Conservation (phyloP, 92 coral and sea anemone genomes). For the Isaurus tuberculatus region DNA sequence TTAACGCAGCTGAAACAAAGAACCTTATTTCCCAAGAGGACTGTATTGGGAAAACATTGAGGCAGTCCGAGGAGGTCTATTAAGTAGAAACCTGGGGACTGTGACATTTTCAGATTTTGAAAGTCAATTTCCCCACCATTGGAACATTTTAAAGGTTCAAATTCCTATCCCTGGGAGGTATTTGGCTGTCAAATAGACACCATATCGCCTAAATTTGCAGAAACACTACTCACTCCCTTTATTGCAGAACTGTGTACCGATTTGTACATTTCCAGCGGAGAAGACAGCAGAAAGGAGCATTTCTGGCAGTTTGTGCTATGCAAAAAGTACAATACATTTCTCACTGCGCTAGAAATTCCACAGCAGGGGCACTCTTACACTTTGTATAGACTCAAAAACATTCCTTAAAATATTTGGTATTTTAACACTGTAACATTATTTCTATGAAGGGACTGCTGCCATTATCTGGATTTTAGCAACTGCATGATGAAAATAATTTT, state of each 20-base stretch:
- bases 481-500: too few relatives aligned
- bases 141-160: conserved; percentile 1
- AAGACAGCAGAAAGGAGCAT: conserved; percentile 18
- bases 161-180: conserved; percentile 12
- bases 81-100: too few relatives aligned
- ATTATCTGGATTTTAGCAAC: too few relatives aligned
- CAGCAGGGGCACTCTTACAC: conserved; percentile 6
- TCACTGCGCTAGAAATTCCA: conserved; percentile 17
- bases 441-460: too few relatives aligned
- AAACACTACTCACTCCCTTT: conserved; percentile 19
- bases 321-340: conserved; percentile 11
- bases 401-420: too few relatives aligned
- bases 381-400: background rate
- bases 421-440: too few relatives aligned
- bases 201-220: background rate
- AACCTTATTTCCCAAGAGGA: too few relatives aligned
- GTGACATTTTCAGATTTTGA: too few relatives aligned
- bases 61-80: too few relatives aligned
- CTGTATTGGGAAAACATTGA: too few relatives aligned
- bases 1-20: too few relatives aligned
- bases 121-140: background rate
- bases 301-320: conserved; percentile 25
- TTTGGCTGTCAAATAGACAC: conserved; percentile 11
- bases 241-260: too few relatives aligned
- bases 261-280: background rate